Base-by-base conservation (phyloP, 2,888 invertebrate genomes). In the Steinernema scapterisci region DNA sequence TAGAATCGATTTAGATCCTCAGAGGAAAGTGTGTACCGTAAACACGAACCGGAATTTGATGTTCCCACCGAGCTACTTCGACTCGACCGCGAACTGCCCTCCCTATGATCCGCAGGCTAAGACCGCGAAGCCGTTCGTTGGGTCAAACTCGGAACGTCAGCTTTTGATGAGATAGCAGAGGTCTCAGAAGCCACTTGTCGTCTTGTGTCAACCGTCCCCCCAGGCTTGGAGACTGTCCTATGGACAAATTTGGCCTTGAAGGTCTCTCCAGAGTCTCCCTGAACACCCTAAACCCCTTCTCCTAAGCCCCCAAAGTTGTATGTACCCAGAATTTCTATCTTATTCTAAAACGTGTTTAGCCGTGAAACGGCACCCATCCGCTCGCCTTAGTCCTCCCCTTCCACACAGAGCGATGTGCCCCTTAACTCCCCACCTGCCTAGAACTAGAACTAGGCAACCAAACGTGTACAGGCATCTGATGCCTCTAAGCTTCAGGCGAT, bases 391-490 rank as follows among this genome's bases (percentile, higher is more conserved):
- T 54, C 54, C 16, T 44, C 16, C 13, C 63, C 31, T 31, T 31
- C 63, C 25, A 38, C 63, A 25, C 31, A 63, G 63, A 63, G 63
- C 63, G 63, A 25, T 25, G 63, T 63, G n/a, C n/a, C n/a, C n/a
- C n/a, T n/a, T n/a, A n/a, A 11, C 51, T 51, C 11, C 6, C 51
- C 19, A 6, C 51, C 51, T n/a, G 51, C 9, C 51, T 9, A 19
- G 51, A 51, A 6, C 51, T 44, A 16, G 16, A n/a, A n/a, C n/a
- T n/a, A 44, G 45, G 16, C 45, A 16, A 11, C 45, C 2, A 19
- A 16, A 6, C 54, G 5, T 54, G 54, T 25, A 13, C 27, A 63
- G 63, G 63, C 63, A 63, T 63, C 63, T 27, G 63, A 63, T 63
- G 63, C 63, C 63, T 63, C 63, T 63, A 63, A 63, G 27, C 63